Evolutionary conservation across 2,797 vertebrate species (phyloP), one percentile per base, ranked within the genome.

Genomic region (Euthynnus affinis): DNA sequence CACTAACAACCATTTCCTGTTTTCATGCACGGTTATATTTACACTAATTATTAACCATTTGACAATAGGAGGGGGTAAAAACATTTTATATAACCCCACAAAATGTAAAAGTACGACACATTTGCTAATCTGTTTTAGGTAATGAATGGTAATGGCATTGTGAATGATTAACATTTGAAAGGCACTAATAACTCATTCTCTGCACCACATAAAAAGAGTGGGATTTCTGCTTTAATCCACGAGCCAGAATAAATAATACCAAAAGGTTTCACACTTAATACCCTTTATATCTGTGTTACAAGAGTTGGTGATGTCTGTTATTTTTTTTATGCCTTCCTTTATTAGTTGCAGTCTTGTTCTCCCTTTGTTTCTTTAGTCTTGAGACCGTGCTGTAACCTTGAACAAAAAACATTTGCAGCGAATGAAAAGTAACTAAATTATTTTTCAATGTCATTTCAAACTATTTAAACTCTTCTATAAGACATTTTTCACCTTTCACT

Each of bases 21-120:
- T 86, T 79, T 79, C 34, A 66, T 13, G 58, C 56, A 56, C 23
- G 17, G 52, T 66, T 75, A 55, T 80, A 84, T 88, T 85, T 81
- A 74, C 74, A 74, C 66, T 73, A 88, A 89, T 87, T 82, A 88
- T 78, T 74, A 71, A 71, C 49, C 40, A 71, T 80, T 78, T 83
- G 57, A 76, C 62, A 89, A 71, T 34, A 68, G n/a, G 66, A 20
- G 6, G 10, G 29, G 8, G 14, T 15, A 48, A 71, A 77, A 55
- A 49, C 1, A n/a, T 56, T 74, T 63, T 76, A 52, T 51, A 76
- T 20, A 67, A 77, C 62, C 32, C 58, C 27, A 51, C 17, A 32
- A 71, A 78, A 83, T 61, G 10, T 40, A 29, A 32, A 53, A 64
- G 27, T 34, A 46, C 60, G 68, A 68, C 53, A 75, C 27, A 48